Evolutionary conservation across 2,797 vertebrate genomes (phyloP).

Genomic region (Lithobates pipiens): DNA sequence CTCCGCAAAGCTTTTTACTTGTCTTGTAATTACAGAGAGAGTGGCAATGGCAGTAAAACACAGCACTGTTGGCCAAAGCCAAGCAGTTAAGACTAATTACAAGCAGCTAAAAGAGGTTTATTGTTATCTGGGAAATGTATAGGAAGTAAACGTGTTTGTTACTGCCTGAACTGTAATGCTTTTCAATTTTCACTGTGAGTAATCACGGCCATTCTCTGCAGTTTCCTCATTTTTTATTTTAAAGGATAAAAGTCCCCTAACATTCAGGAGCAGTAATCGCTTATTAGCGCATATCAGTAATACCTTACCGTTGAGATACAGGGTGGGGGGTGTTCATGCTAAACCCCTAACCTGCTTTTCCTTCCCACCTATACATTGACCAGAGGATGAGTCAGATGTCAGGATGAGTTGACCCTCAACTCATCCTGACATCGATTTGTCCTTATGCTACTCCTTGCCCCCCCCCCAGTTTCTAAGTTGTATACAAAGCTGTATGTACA

Average conservation of each 20-base stretch:
- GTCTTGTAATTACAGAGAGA: conserved; percentile 23
- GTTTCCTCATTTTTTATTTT: not conserved
- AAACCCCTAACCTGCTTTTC: not conserved
- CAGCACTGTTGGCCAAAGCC: not conserved
- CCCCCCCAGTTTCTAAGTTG: too few species aligned
- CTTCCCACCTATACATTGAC: not conserved
- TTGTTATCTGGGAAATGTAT: conserved; percentile 25
- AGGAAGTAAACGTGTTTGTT: not conserved
- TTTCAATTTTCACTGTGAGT: conserved; percentile 7
- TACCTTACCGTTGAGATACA: not conserved
- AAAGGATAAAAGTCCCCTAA: not conserved
- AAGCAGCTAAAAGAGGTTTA: not conserved
- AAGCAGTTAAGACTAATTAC: conserved; percentile 26
- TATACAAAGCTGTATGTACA: too few species aligned
- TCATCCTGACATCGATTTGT: not conserved
- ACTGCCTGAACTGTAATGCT: conserved; percentile 18
- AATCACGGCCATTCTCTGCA: not conserved
- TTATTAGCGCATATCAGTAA: not conserved
- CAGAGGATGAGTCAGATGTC: too few species aligned
- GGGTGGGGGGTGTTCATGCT: not conserved
- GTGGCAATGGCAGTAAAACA: conserved; percentile 8
- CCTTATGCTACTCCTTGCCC: not conserved
- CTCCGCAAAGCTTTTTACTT: not conserved
- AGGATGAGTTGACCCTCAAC: too few species aligned
- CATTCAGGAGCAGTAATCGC: not conserved